Conservation (phyloP, 2,888 invertebrate genomes). For the Hypselothyrea guttata region DNA sequence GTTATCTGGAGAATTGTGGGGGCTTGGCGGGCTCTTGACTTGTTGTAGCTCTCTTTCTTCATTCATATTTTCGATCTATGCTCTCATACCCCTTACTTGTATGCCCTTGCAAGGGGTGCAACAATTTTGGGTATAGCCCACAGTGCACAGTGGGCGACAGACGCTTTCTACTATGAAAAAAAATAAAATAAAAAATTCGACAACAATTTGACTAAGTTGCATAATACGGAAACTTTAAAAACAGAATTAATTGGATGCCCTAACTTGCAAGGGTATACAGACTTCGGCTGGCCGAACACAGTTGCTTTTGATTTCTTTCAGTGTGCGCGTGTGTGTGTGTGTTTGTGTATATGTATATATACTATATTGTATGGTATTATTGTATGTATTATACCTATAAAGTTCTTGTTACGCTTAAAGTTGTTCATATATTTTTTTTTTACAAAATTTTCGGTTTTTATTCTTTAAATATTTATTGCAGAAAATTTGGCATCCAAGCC, state of each 20-base stretch:
- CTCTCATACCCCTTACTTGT: background rate
- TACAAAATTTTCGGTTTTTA: constrained; percentile 17
- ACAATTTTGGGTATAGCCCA: no score
- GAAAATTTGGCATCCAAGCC: constrained; percentile 73
- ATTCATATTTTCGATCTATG: constrained; percentile 1
- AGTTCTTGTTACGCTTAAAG: constrained; percentile 48
- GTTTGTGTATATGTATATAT: constrained; percentile 30
- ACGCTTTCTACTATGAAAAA: no score
- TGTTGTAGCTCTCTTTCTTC: no score
- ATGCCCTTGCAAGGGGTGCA: no score
- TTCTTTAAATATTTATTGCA: constrained; percentile 53
- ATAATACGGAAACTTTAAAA: no score
- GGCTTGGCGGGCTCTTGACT: constrained; percentile 28
- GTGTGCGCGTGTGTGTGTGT: constrained; percentile 25
- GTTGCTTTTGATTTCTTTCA: constrained; percentile 1
- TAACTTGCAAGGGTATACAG: no score
- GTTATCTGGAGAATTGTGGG: constrained; percentile 11
- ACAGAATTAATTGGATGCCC: no score
- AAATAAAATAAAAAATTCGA: no score
- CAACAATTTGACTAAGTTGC: no score
- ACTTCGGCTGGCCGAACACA: no score
- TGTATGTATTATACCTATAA: no score
- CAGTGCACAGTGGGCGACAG: no score
- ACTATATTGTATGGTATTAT: constrained; percentile 36
- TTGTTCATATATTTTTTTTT: constrained; percentile 13